phyloP scores from a whole-genome alignment of 2,113 vertebrate genomes.

The Protobothrops flavoviridis region DNA sequence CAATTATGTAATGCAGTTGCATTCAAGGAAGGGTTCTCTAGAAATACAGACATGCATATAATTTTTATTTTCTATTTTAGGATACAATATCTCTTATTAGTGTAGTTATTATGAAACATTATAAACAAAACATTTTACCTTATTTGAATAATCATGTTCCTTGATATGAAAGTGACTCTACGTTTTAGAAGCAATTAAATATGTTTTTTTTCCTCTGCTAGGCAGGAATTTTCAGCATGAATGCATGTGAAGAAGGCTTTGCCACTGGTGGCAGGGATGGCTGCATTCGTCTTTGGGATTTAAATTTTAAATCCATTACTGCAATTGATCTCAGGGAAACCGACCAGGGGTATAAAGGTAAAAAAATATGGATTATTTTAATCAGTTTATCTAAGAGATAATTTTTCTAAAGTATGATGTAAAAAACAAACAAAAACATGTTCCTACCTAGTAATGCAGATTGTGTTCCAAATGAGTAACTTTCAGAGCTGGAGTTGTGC shows the following conservation, averaged over 20 bases:
- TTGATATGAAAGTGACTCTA: background rate
- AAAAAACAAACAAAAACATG: background rate
- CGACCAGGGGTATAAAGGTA: slow-evolving; percentile 99
- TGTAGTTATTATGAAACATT: background rate
- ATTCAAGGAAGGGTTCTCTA: background rate
- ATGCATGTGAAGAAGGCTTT: slow-evolving; percentile 97
- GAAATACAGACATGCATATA: background rate
- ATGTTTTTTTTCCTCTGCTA: slow-evolving; percentile 63
- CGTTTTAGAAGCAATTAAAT: background rate
- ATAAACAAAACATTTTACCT: background rate
- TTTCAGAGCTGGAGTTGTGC: background rate
- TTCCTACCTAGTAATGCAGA: background rate
- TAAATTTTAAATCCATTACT: slow-evolving; percentile 99
- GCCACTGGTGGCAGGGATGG: slow-evolving; percentile 97
- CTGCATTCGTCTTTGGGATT: slow-evolving; percentile 97
- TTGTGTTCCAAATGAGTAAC: background rate
- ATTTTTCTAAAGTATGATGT: background rate
- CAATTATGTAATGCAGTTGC: background rate
- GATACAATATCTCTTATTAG: slow-evolving; percentile 6
- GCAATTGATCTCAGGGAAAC: slow-evolving; percentile 99
- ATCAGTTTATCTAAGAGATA: background rate
- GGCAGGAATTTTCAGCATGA: slow-evolving; percentile 99
- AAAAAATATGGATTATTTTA: slow-evolving; percentile 44
- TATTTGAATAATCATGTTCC: background rate
- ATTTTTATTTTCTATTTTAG: background rate